These are phyloP conservation scores for Sinodicranocentrus sp. DNA, from an alignment of 2,888 invertebrate species.

Conservation along the genomic window DNA sequence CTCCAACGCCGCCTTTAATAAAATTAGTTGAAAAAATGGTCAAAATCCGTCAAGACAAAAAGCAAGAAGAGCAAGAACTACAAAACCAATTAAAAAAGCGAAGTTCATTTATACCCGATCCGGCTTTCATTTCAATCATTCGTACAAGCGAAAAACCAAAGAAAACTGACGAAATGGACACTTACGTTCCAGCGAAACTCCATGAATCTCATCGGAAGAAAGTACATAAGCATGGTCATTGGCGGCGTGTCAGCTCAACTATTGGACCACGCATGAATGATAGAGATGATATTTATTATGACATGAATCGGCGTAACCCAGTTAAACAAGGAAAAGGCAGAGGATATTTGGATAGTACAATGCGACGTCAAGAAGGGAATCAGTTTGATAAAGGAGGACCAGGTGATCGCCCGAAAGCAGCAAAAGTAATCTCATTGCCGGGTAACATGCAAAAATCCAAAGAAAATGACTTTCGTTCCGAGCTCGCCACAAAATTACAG, in stretches of 20 bases:
- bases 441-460: background rate
- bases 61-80: background rate
- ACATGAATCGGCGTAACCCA: too few species aligned
- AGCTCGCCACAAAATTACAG: slow-evolving; percentile 21
- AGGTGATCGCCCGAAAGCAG: background rate
- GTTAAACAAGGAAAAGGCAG: too few species aligned
- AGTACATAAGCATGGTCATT: too few species aligned
- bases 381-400: too few species aligned
- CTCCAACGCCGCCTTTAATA: slow-evolving; percentile 45
- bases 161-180: background rate
- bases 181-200: background rate
- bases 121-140: background rate
- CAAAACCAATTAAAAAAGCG: background rate
- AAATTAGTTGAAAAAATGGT: slow-evolving; percentile 35
- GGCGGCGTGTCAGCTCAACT: background rate
- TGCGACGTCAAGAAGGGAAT: too few species aligned
- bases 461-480: background rate
- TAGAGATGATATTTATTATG: too few species aligned
- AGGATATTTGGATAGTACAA: too few species aligned
- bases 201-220: too few species aligned
- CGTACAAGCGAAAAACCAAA: background rate
- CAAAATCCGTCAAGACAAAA: background rate
- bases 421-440: background rate
- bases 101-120: too few species aligned
- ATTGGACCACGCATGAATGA: too few species aligned